Conservation (phyloP, 2,113 vertebrate species). For the Morone saxatilis region DNA sequence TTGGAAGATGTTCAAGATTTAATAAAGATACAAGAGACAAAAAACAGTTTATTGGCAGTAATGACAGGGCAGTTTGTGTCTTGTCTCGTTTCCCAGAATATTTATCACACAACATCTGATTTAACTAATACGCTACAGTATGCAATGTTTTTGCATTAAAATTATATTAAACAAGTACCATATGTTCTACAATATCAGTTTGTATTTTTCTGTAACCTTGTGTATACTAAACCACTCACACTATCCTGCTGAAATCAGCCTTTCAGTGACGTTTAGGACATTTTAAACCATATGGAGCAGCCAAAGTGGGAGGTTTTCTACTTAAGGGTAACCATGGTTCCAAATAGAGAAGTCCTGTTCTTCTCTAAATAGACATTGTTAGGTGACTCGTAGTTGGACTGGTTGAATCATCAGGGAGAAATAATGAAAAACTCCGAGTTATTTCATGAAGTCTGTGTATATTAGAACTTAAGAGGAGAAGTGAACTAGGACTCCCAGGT, state of each 20-base stretch:
- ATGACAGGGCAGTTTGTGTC: neutral
- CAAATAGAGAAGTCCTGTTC: neutral
- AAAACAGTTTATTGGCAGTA: slow-evolving; percentile 33
- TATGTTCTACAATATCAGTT: slow-evolving; percentile 27
- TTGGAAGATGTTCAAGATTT: slow-evolving; percentile 45
- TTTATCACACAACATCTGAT: slow-evolving; percentile 23
- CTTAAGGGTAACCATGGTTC: too few species aligned
- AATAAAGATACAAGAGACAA: slow-evolving; percentile 8
- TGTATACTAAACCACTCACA: neutral
- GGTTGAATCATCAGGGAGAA: neutral
- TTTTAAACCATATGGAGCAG: neutral
- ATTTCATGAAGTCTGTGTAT: neutral
- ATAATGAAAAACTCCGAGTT: neutral
- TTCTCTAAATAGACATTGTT: neutral
- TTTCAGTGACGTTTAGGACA: neutral
- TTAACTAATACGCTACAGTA: neutral
- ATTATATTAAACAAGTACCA: neutral
- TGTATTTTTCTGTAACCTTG: slow-evolving; percentile 3
- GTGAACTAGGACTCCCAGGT: neutral
- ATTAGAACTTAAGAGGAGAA: neutral
- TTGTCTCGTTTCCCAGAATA: slow-evolving; percentile 42
- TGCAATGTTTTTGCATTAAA: neutral
- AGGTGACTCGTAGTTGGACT: neutral
- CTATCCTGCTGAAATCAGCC: neutral
- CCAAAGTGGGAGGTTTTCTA: neutral